Evolutionary conservation across 2,797 vertebrate species (phyloP).

Genomic region (Botia almorhae): DNA sequence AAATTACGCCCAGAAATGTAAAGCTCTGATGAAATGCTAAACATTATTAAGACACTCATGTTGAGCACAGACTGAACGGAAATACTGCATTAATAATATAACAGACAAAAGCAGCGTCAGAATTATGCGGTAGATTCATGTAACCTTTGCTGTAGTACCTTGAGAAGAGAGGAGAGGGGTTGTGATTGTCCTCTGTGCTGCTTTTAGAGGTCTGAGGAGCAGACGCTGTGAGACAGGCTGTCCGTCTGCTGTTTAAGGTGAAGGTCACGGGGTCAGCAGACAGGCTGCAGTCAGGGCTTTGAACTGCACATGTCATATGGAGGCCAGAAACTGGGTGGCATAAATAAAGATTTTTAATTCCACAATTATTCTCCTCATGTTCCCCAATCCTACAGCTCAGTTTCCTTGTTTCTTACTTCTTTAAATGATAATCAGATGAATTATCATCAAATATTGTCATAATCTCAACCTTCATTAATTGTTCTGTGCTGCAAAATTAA

Average conservation of each 20-base stretch:
- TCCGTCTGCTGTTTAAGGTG: slow-evolving; percentile 33
- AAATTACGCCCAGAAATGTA: too few species aligned
- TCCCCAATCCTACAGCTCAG: too few species aligned
- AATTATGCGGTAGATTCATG: too few species aligned
- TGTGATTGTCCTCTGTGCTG: slow-evolving; percentile 6
- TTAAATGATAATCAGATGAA: background rate
- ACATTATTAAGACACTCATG: background rate
- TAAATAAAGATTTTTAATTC: slow-evolving; percentile 33
- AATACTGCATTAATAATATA: background rate
- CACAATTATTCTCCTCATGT: background rate
- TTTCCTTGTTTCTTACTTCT: background rate
- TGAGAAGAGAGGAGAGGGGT: background rate
- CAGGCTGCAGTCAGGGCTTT: slow-evolving; percentile 39
- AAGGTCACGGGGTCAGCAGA: slow-evolving; percentile 46
- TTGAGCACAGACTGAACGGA: background rate
- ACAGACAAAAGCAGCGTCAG: background rate
- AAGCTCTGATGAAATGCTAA: background rate
- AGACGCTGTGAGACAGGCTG: slow-evolving; percentile 29
- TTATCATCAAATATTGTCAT: background rate
- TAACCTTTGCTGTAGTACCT: slow-evolving; percentile 5
- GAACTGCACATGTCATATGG: slow-evolving; percentile 31
- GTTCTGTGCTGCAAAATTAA: background rate
- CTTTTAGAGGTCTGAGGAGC: slow-evolving; percentile 14
- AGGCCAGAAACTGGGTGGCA: slow-evolving; percentile 35
- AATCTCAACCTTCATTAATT: background rate